Base-by-base conservation (phyloP, 2,888 invertebrate genomes). In the Octodonta nipae region DNA sequence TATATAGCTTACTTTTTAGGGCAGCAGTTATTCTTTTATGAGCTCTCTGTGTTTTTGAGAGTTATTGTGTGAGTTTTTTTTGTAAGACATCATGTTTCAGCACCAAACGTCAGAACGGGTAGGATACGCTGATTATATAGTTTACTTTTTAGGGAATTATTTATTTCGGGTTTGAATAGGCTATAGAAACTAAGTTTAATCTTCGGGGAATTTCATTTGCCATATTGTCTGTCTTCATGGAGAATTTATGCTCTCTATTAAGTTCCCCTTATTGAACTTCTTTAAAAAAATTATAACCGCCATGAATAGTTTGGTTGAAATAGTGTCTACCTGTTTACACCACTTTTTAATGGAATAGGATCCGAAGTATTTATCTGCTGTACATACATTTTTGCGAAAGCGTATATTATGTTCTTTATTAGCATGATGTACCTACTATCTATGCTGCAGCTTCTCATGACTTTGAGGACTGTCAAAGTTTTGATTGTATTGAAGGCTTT, bases 321-420 rank as follows among this genome's bases (percentile, higher is more conserved):
- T 26, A 11, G 26, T 26, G 10, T 26, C 26, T 26, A 5, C 26
- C 26, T 26, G 12, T 10, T 5, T 26, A 26, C 26, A 26, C 26
- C 26, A 10, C 26, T 5, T 26, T 26, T 20, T 20, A 20, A 20
- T 20, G 20, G 20, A 20, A 20, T 20, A 20, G 20, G n/a, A 20
- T 20, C 20, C 20, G n/a, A 20, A n/a, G n/a, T n/a, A n/a, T n/a
- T n/a, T 6, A 20, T 7, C 6, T 7, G n/a, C n/a, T 20, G 6
- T 20, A 20, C n/a, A 20, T 7, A n/a, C 20, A 20, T 20, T 20
- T 20, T 20, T 20, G 20, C 20, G 20, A n/a, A 20, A 20, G 20
- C 20, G 20, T 20, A n/a, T n/a, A n/a, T 20, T 7, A 22, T 22
- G 22, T 22, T 22, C n/a, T 22, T 22, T 22, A 22, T 22, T 22